Evolutionary conservation across 2,113 vertebrate genomes (phyloP).

Genomic region (Pollimyrus isidori): DNA sequence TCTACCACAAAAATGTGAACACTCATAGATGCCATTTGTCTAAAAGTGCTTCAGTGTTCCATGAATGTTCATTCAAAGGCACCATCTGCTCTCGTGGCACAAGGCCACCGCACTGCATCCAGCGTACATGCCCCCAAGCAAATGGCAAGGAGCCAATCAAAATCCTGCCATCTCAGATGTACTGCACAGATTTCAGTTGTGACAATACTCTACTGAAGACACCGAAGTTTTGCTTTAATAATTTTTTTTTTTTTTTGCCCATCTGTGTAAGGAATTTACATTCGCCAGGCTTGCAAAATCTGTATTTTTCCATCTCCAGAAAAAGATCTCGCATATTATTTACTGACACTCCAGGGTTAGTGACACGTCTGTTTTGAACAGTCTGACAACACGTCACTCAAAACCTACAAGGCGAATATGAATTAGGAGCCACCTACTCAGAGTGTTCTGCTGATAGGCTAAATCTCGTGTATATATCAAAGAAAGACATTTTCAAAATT

Average conservation of each 20-base stretch:
- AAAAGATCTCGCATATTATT: not conserved
- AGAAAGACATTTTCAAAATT: not conserved
- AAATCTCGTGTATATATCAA: not conserved
- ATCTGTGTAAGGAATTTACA: not conserved
- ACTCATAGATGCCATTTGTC: not conserved
- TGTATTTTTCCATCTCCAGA: not conserved
- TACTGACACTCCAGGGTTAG: not conserved
- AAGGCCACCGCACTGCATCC: not conserved
- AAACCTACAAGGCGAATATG: not conserved
- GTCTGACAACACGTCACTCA: not conserved
- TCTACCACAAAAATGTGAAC: not conserved
- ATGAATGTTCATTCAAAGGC: not conserved
- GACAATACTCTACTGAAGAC: not conserved
- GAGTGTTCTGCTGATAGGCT: not conserved
- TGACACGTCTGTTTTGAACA: not conserved
- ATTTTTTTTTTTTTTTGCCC: not conserved
- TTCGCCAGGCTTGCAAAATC: not conserved
- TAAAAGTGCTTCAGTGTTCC: not conserved
- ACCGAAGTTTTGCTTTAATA: not conserved
- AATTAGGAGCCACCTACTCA: not conserved
- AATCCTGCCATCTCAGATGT: not conserved
- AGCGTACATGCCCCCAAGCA: not conserved
- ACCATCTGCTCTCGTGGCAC: not conserved
- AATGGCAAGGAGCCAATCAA: not conserved
- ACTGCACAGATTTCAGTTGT: not conserved